A percentile compares a stretch with the other conserved stretches of the same genome.
These are phyloP conservation scores for Paraescarpia echinospica DNA, from an alignment of 1,140 invertebrate genomes.

Conservation along the genomic window DNA sequence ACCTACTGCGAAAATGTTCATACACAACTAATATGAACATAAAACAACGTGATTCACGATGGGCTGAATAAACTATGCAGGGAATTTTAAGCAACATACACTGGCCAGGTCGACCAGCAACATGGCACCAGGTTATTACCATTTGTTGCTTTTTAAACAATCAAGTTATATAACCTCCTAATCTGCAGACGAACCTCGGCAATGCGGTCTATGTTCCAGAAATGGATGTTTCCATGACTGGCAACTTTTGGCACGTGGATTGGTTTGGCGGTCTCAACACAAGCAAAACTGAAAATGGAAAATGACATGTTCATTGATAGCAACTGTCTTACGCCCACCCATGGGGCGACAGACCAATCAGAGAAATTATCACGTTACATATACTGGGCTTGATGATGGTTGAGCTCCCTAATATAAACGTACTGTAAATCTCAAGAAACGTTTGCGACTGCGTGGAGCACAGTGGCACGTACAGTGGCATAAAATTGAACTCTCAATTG, in stretches of 20 bases:
- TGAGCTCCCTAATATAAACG: no score
- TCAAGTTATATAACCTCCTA: background rate
- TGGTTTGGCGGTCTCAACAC: slow-evolving; percentile 53
- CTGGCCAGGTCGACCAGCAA: background rate
- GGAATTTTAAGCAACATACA: background rate
- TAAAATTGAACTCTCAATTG: no score
- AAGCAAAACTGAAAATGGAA: slow-evolving; percentile 44
- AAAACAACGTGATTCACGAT: no score
- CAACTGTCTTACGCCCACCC: background rate
- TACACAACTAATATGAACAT: no score
- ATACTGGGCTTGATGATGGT: no score
- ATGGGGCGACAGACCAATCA: no score
- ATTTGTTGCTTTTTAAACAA: background rate
- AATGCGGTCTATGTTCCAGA: slow-evolving; percentile 52
- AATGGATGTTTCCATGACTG: slow-evolving; percentile 54
- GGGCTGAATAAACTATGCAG: no score
- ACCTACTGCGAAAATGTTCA: no score
- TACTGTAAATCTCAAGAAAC: no score
- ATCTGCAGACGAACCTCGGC: background rate
- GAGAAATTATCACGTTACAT: no score
- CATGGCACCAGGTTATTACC: background rate
- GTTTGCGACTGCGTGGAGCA: no score
- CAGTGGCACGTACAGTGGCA: no score
- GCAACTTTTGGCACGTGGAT: slow-evolving; percentile 55
- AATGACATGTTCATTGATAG: background rate